A percentile compares a stretch with the other conserved stretches of the same genome.
Conservation (phyloP, 2,888 invertebrate species). For the Campoletis raptor region DNA sequence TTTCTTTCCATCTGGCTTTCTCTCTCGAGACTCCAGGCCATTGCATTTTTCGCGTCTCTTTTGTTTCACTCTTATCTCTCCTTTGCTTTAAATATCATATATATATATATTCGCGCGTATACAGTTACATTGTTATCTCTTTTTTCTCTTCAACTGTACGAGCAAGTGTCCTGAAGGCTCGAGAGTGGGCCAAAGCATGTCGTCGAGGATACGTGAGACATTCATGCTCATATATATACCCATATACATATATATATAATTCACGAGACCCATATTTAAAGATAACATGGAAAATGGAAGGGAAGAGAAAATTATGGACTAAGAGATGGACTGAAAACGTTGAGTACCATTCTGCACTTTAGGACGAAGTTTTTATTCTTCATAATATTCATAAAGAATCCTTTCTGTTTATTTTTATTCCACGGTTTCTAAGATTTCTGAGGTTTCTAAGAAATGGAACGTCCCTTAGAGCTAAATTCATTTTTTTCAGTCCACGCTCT, state of each 20-base stretch:
- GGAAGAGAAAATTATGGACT: constrained; percentile 42
- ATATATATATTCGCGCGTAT: not conserved
- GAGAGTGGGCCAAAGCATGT: constrained; percentile 39
- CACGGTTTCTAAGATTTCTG: not conserved
- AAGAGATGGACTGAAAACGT: constrained; percentile 43
- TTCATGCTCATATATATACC: not conserved
- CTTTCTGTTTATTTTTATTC: not conserved
- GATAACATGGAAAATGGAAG: constrained; percentile 43
- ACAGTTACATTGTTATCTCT: not conserved
- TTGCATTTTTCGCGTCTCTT: constrained; percentile 13
- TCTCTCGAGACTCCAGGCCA: constrained; percentile 28
- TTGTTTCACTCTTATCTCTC: constrained; percentile 2
- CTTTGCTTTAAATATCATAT: constrained; percentile 10
- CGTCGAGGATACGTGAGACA: constrained; percentile 9
- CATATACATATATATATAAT: not conserved
- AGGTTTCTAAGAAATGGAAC: not conserved
- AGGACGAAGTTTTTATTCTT: not conserved
- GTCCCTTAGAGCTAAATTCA: not conserved
- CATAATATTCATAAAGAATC: not conserved
- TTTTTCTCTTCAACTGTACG: constrained; percentile 24
- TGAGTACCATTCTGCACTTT: constrained; percentile 20
- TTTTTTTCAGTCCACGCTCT: not conserved
- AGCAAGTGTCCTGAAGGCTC: constrained; percentile 41
- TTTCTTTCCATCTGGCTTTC: constrained; percentile 29
- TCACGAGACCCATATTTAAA: not conserved